A percentile compares a stretch with the other conserved stretches of the same genome.
Conservation (phyloP, 2,888 invertebrate species). For the Oithona nana region DNA sequence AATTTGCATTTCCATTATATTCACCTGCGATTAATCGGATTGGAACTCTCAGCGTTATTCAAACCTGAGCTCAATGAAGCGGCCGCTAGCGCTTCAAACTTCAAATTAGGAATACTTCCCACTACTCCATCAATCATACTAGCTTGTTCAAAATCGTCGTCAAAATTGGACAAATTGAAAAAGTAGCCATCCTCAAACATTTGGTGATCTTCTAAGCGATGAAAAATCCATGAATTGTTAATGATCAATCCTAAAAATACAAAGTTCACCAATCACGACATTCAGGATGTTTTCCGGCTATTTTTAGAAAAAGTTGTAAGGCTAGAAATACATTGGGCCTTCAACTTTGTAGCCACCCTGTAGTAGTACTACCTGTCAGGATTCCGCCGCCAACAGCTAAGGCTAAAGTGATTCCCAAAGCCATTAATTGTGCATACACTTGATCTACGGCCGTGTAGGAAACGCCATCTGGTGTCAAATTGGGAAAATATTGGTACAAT, state of each 20-base stretch:
- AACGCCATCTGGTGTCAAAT: slow-evolving; percentile 22
- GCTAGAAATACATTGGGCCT: no score
- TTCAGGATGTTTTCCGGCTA: background rate
- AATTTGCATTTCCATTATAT: no score
- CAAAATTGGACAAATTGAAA: background rate
- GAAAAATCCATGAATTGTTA: background rate
- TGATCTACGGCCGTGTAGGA: background rate
- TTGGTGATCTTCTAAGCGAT: slow-evolving; percentile 1
- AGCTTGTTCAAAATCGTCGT: background rate
- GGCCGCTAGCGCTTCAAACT: no score
- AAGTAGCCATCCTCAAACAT: slow-evolving; percentile 6
- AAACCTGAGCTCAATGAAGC: no score
- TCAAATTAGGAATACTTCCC: no score
- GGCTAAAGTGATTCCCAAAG: background rate
- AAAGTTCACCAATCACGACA: background rate
- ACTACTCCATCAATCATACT: background rate
- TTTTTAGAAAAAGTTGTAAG: background rate
- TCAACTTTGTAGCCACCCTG: no score
- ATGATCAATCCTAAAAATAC: slow-evolving; percentile 3
- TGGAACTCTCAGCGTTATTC: no score
- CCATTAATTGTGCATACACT: background rate
- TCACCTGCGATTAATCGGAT: no score
- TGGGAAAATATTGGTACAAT: background rate
- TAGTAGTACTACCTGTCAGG: background rate
- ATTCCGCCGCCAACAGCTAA: background rate